These are phyloP conservation scores for Autographa gamma DNA, from an alignment of 2,888 invertebrate species.

Conservation along the genomic window DNA sequence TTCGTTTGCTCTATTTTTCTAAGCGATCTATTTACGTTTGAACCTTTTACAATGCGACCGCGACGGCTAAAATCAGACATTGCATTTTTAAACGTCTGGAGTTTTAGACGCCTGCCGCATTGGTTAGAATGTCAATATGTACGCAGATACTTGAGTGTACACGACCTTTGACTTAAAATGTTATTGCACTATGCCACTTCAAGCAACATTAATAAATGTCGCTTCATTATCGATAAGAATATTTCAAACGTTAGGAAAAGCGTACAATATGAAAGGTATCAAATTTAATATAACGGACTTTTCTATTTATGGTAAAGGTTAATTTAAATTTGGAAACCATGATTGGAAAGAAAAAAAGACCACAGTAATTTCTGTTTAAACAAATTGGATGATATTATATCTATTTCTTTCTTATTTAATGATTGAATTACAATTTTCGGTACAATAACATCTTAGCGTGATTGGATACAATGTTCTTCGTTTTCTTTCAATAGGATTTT, in stretches of 20 bases:
- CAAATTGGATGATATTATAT: not conserved
- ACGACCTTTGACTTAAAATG: slow-evolving; percentile 33
- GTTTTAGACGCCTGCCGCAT: not conserved
- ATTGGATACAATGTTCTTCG: slow-evolving; percentile 10
- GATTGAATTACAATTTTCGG: not conserved
- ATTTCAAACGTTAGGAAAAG: not conserved
- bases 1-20: slow-evolving; percentile 35
- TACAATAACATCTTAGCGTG: not conserved
- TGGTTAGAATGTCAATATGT: slow-evolving; percentile 9
- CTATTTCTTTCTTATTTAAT: not conserved
- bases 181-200: slow-evolving; percentile 34
- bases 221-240: slow-evolving; percentile 1
- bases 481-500: slow-evolving; percentile 7
- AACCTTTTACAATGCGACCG: slow-evolving; percentile 26
- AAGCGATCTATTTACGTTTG: slow-evolving; percentile 39
- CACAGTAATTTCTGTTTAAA: not conserved
- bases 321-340: not conserved
- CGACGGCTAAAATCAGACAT: slow-evolving; percentile 17
- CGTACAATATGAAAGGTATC: not conserved
- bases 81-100: slow-evolving; percentile 30
- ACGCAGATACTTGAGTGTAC: slow-evolving; percentile 23
- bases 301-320: not conserved
- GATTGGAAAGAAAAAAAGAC: not conserved
- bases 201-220: slow-evolving; percentile 1
- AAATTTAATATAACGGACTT: not conserved